Percentiles rank a stretch among this genome's conserved stretches.
Conservation (phyloP, 1,140 invertebrate species). For the Melipona quadrifasciata region DNA sequence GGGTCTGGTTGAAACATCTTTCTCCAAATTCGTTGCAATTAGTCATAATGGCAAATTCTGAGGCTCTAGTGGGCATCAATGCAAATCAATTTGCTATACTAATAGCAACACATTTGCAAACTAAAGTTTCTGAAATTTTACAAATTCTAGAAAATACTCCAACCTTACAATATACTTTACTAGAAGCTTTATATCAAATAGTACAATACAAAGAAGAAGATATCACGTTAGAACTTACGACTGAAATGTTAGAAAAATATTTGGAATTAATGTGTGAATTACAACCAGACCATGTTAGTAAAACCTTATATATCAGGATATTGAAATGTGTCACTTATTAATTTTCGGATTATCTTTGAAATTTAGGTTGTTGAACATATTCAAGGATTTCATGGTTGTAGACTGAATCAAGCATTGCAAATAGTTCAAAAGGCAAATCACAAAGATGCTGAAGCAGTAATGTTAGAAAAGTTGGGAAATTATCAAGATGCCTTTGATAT, state of each 20-base stretch:
- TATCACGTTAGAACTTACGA: constrained; percentile 80
- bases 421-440: constrained; percentile 75
- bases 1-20: constrained; percentile 76
- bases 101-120: constrained; percentile 67
- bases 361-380: constrained; percentile 74
- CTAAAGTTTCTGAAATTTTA: constrained; percentile 73
- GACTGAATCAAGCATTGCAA: constrained; percentile 75
- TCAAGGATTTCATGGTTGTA: constrained; percentile 75
- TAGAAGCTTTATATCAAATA: constrained; percentile 85
- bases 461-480: constrained; percentile 79
- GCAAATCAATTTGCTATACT: constrained; percentile 70
- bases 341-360: neutral
- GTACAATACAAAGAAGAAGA: constrained; percentile 79
- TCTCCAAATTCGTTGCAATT: constrained; percentile 70
- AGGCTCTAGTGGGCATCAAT: constrained; percentile 69
- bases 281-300: constrained; percentile 79
- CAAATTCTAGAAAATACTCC: constrained; percentile 76
- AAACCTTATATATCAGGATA: neutral
- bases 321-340: neutral
- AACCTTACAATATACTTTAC: constrained; percentile 83
- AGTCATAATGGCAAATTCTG: constrained; percentile 67
- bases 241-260: constrained; percentile 84
- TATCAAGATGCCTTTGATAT: constrained; percentile 79
- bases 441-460: constrained; percentile 76
- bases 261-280: constrained; percentile 87